Base-by-base conservation (phyloP, 2,113 vertebrate genomes). In the Todiramphus chloris region DNA sequence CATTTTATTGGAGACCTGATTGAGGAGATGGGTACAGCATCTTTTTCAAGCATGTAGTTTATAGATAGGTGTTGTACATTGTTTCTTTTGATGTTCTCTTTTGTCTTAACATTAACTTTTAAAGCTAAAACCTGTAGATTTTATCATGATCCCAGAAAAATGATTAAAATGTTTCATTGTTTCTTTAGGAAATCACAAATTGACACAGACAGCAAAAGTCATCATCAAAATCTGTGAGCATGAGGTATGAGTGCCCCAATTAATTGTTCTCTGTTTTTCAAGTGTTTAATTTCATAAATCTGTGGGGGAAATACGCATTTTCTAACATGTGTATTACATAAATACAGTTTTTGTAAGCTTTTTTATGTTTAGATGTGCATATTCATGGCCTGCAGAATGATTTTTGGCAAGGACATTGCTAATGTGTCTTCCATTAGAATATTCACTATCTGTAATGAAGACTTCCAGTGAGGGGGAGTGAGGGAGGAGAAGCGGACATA, bases 141-240 rank as follows among this genome's bases (percentile, higher is more conserved):
- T 82, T 87, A 59, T 59, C 33, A 17, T 76, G 35, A 13, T 66
- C 79, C 48, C 82, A 39, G 37, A 37, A 37, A 37, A 37, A 37
- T 37, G 44, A 66, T 96, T 97, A 96, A 97, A 93, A 31, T n/a
- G 75, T 25, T 97, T 94, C 97, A 51, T 91, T 51, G 78, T 97
- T 95, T 74, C 97, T 97, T 35, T 87, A 99, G 99, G 99, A 97
- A 99, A 99, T 98, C 99, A 99, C 98, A 99, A 99, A 98, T 98
- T 99, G 98, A 99, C 99, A 58, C 99, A 99, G 95, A 99, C 99
- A 89, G 99, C 99, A 20, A 99, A 99, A 98, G 99, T 99, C 60
- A 99, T 99, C 95, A 99, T 99, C 97, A 99, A 99, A 98, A 99
- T 99, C 96, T 99, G 99, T 99, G 99, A 99, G 96, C 99, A 99